phyloP scores from a whole-genome alignment of 2,888 invertebrate genomes.

The Malthinus seriepunctatus region DNA sequence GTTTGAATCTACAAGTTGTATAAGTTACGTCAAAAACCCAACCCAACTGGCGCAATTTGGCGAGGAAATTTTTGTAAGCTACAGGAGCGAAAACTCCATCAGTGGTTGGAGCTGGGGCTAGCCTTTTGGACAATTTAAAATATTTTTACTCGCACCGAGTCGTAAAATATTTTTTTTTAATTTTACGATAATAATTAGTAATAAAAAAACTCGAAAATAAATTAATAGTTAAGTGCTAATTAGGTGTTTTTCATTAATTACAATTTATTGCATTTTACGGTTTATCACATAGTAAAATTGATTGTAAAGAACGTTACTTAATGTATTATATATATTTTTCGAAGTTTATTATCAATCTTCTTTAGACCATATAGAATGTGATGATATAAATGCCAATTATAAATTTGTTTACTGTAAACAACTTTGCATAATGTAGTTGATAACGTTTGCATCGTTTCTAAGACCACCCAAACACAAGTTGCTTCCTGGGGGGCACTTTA shows the following conservation, averaged over 20 bases:
- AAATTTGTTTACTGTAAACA: slow-evolving; percentile 39
- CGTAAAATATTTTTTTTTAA: too few relatives aligned
- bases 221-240: slow-evolving; percentile 2
- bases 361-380: slow-evolving; percentile 30
- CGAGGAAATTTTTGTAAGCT: too few relatives aligned
- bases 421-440: slow-evolving; percentile 46
- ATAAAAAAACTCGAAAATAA: too few relatives aligned
- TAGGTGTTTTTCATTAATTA: slow-evolving; percentile 8
- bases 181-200: too few relatives aligned
- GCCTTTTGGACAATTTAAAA: too few relatives aligned
- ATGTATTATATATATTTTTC: neutral
- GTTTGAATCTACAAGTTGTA: too few relatives aligned
- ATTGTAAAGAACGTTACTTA: slow-evolving; percentile 2
- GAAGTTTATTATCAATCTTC: slow-evolving; percentile 15
- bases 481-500: slow-evolving; percentile 54
- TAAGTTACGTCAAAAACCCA: too few relatives aligned
- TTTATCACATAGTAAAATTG: slow-evolving; percentile 2
- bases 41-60: too few relatives aligned
- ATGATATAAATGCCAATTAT: slow-evolving; percentile 37
- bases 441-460: slow-evolving; percentile 44
- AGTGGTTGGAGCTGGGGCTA: too few relatives aligned
- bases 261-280: slow-evolving; percentile 2
- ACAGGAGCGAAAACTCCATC: too few relatives aligned
- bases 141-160: too few relatives aligned
- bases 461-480: slow-evolving; percentile 49